Conservation (phyloP, 2,888 invertebrate genomes). For the Lasioglossum vierecki region DNA sequence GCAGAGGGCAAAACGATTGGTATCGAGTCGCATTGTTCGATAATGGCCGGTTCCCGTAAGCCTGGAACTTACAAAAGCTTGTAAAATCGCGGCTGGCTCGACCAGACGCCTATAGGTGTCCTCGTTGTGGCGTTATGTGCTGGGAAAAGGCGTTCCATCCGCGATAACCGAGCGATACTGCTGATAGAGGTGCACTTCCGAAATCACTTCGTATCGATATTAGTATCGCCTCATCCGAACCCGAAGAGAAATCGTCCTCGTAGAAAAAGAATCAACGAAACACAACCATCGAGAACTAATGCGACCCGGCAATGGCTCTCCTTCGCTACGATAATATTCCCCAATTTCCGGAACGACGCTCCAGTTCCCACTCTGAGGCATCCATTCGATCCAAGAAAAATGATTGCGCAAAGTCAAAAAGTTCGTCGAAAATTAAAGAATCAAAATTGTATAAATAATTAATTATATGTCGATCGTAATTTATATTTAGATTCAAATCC, state of each 20-base stretch:
- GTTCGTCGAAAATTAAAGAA: not conserved
- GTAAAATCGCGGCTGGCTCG: conserved; percentile 61
- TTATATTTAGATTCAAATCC: no score
- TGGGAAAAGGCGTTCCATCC: conserved; percentile 26
- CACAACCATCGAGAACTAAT: conserved; percentile 27
- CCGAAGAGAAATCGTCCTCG: conserved; percentile 9
- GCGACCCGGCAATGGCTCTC: conserved; percentile 20
- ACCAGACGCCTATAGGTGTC: conserved; percentile 37
- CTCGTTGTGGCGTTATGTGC: conserved; percentile 36
- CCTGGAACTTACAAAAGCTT: conserved; percentile 47
- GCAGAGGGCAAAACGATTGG: conserved; percentile 58
- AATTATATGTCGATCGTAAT: no score
- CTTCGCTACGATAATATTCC: not conserved
- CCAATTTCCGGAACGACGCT: not conserved
- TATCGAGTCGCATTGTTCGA: conserved; percentile 68
- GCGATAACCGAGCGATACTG: conserved; percentile 43
- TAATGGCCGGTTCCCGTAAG: conserved; percentile 59
- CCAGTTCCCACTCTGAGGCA: not conserved
- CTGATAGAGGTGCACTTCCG: conserved; percentile 20
- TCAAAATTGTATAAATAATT: no score
- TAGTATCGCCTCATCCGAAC: conserved; percentile 10
- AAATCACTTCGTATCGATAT: conserved; percentile 33
- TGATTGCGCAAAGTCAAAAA: not conserved
- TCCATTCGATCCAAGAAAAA: not conserved
- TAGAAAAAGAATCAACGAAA: conserved; percentile 21